Evolutionary conservation across 1,140 invertebrate genomes (phyloP).

Genomic region (Chironomus striatipennis): DNA sequence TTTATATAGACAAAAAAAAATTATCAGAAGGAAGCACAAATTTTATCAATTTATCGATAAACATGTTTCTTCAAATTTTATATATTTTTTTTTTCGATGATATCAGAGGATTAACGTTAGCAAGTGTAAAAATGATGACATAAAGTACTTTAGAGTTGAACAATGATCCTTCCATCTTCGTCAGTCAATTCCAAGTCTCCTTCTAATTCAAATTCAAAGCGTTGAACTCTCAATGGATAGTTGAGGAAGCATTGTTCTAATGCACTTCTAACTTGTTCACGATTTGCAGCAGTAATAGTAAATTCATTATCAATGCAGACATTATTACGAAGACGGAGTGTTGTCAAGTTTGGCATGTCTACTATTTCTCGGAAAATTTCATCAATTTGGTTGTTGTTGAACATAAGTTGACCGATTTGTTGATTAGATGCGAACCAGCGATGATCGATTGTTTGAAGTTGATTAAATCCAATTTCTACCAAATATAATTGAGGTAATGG

Average conservation of each 20-base stretch:
- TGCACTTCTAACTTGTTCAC: background rate
- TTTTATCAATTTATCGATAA: too few relatives aligned
- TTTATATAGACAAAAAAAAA: too few relatives aligned
- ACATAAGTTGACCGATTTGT: background rate
- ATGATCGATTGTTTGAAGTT: background rate
- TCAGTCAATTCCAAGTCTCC: background rate
- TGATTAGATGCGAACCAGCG: background rate
- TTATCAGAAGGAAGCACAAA: too few relatives aligned
- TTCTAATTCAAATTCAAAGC: background rate
- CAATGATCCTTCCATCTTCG: background rate
- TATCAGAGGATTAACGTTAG: background rate
- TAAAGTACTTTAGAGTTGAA: background rate
- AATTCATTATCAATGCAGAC: background rate
- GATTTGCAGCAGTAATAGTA: background rate
- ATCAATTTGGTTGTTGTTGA: conserved; percentile 5
- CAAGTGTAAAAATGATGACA: background rate
- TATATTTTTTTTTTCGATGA: too few relatives aligned
- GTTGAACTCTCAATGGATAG: background rate
- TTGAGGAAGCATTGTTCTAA: background rate
- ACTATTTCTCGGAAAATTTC: background rate
- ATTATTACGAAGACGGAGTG: background rate
- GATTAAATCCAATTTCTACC: background rate
- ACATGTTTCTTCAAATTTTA: too few relatives aligned
- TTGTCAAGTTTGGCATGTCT: background rate
- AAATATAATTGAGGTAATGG: background rate